Evolutionary conservation across 2,888 invertebrate genomes (phyloP), one percentile per base, ranked within the genome.

Genomic region (Drosophila paramelanica): DNA sequence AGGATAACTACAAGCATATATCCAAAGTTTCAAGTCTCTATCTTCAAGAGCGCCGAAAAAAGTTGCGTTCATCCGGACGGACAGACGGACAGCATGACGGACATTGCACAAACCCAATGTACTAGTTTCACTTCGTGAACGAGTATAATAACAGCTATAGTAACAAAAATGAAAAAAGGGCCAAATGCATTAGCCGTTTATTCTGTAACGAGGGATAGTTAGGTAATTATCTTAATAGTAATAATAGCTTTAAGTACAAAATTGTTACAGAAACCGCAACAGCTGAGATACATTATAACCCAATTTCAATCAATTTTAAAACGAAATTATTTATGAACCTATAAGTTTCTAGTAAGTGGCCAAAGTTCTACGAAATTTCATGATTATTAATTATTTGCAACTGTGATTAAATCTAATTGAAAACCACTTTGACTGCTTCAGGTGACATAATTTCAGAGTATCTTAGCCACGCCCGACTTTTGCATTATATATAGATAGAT

Each of bases 321-420:
- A 31, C 2, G 8, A 8, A 33, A 33, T 33, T 11, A 33, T 33
- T 3, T 33, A 33, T 33, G 4, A 33, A 11, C 33, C 3, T 11
- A 33, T 10, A 33, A 5, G 4, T 36, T 36, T 5, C 36, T 10
- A 10, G 7, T 10, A 33, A 2, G 31, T 10, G 31, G 31, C 10
- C 10, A 5, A 36, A 0, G 6, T 11, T 23, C 23, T 8, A 5
- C 11, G 36, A 13, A 13, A 36, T 36, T 36, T 13, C 36, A 36
- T 13, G 4, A 13, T 10, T 8, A 10, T 31, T 1, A 36, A 13
- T 13, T 13, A 36, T 13, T 36, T 36, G 36, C 6, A 36, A 36
- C 5, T 36, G 13, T 36, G 11, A 10, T 42, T 47, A 61, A 61
- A 61, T 41, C 23, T 17, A 61, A 61, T 61, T 61, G 11, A 41